Base-by-base conservation (phyloP, 2,888 invertebrate species). In the Melangyna quadrimaculata region DNA sequence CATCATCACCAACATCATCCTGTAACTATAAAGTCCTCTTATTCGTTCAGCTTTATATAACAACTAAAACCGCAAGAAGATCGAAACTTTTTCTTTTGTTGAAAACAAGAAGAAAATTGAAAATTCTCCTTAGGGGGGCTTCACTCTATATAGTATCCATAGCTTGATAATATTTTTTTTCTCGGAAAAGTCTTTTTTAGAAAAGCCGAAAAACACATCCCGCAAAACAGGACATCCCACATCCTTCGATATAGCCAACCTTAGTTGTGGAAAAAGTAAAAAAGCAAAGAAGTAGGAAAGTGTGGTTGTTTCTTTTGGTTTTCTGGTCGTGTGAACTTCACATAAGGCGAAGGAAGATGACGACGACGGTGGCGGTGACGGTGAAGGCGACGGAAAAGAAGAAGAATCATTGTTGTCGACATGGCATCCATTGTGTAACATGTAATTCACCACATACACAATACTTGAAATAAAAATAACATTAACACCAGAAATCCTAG, bases 391-490 rank as follows among this genome's bases (percentile, higher is more conserved):
- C 3, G 27, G 6, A 27, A 27, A 37, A 22, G 19, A 59, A 43
- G 17, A 57, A 57, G 65, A 59, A 65, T 32, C 37, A 40, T 72
- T 73, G 32, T 45, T 63, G 57, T 57, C 55, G 57, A 67, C 48
- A 59, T 59, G 61, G 27, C 61, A 59, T 43, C 22, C 45, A 35
- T 73, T 79, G 37, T 70, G 69, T 69, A 57, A 73, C 73, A 81
- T 81, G 81, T 81, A 86, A 81, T 73, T 77, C 37, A 86, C 86
- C 77, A 73, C 81, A 57, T 35, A 59, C 14, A 59, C 69, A 86
- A 86, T 61, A 81, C 70, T 74, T 55, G 35, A 48, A 78, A 86
- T 81, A 81, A 77, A 86, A 86, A 86, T 81, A 86, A 86, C 81
- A 81, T 81, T 81, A 86, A 73, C 81, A 86, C 81, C 51, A 73